Evolutionary conservation across 2,888 invertebrate species (phyloP).

Genomic region (Leptarthrus brevirostris): DNA sequence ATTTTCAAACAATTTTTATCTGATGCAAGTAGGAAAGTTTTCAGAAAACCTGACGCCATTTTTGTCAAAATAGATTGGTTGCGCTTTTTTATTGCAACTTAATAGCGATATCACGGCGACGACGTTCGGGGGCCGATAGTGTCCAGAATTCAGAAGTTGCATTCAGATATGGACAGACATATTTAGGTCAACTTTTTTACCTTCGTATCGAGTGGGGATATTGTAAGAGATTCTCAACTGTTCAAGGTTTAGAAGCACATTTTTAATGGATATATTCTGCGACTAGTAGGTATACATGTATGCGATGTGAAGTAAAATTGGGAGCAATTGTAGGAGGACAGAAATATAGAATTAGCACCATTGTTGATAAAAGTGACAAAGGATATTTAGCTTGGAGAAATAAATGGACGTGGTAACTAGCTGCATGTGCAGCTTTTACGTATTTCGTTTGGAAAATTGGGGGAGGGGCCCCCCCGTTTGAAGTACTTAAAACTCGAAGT

Average conservation of each 20-base stretch:
- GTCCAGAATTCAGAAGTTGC: background rate
- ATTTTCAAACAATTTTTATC: constrained; percentile 23
- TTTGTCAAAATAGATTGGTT: constrained; percentile 43
- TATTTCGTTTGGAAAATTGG: too few relatives aligned
- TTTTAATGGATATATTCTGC: background rate
- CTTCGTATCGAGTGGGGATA: background rate
- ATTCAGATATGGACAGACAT: constrained; percentile 1
- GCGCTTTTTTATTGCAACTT: constrained; percentile 32
- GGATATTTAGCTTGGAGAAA: too few relatives aligned
- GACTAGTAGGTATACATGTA: background rate
- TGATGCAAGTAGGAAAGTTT: constrained; percentile 33
- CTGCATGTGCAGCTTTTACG: too few relatives aligned
- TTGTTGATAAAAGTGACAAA: too few relatives aligned
- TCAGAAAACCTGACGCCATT: constrained; percentile 42
- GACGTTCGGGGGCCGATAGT: constrained; percentile 5
- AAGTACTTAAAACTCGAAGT: too few relatives aligned
- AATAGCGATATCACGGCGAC: constrained; percentile 31
- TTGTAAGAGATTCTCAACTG: background rate
- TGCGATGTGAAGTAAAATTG: background rate
- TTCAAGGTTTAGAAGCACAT: background rate
- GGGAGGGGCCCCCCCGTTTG: too few relatives aligned
- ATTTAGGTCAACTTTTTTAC: constrained; percentile 4
- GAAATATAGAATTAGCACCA: too few relatives aligned
- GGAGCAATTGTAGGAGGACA: too few relatives aligned
- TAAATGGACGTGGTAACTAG: too few relatives aligned